These are phyloP conservation scores for Isichthys henryi DNA, from an alignment of 2,113 vertebrate genomes.

Conservation along the genomic window DNA sequence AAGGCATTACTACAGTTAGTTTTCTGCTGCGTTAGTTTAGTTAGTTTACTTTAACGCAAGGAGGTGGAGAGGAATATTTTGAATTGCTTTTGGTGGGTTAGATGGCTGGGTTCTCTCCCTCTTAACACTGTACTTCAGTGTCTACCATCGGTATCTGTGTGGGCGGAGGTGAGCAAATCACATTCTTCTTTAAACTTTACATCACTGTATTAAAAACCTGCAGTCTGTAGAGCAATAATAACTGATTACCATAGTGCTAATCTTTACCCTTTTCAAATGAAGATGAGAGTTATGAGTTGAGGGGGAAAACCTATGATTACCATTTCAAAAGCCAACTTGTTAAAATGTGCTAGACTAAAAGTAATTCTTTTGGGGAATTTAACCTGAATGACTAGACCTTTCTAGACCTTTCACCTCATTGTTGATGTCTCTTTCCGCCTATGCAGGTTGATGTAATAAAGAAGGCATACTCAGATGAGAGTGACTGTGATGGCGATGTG, in stretches of 20 bases:
- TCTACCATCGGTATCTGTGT: background rate
- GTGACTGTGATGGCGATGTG: slow-evolving; percentile 79
- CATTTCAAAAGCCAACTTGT: background rate
- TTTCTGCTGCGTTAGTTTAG: background rate
- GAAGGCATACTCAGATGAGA: slow-evolving; percentile 87
- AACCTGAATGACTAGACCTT: background rate
- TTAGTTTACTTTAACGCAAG: background rate
- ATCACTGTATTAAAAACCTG: background rate
- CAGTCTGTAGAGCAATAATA: background rate
- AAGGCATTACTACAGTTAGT: background rate
- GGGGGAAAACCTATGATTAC: background rate
- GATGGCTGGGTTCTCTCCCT: background rate
- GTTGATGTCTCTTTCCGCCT: background rate
- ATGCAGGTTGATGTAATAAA: slow-evolving; percentile 88
- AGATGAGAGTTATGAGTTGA: background rate
- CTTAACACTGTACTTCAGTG: background rate
- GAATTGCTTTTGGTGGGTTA: background rate
- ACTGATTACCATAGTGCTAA: background rate
- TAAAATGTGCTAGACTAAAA: background rate
- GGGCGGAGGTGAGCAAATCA: background rate
- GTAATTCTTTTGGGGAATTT: background rate
- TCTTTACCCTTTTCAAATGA: background rate
- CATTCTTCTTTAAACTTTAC: background rate
- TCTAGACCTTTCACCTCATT: background rate
- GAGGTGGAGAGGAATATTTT: background rate